Conservation (phyloP, 2,888 invertebrate species). For the Ommatoiulus sabulosus region DNA sequence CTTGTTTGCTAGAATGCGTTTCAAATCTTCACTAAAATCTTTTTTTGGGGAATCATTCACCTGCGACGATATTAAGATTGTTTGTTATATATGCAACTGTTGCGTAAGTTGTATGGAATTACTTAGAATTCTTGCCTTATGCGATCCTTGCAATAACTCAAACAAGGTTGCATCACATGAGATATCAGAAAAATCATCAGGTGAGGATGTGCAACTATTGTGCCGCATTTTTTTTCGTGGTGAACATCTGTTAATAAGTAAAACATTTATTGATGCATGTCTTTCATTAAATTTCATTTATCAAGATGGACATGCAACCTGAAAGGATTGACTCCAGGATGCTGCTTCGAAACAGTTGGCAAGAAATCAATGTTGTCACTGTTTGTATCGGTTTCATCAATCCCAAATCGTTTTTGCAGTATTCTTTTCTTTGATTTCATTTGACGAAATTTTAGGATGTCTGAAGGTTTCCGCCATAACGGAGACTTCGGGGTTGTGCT, state of each 20-base stretch:
- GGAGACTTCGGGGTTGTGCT: constrained; percentile 25
- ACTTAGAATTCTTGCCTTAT: not conserved
- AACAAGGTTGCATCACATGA: constrained; percentile 52
- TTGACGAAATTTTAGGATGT: constrained; percentile 45
- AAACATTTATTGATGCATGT: not conserved
- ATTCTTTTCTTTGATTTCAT: constrained; percentile 45
- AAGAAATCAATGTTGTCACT: not conserved
- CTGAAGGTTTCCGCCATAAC: constrained; percentile 54
- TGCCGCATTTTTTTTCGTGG: not conserved
- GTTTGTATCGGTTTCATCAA: not conserved
- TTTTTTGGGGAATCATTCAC: not conserved
- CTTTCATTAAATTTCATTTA: not conserved
- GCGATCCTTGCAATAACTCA: constrained; percentile 42
- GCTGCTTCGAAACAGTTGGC: not conserved
- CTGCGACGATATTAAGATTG: not conserved
- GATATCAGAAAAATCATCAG: not conserved
- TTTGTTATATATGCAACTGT: not conserved
- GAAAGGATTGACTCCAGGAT: constrained; percentile 42
- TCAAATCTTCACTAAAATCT: constrained; percentile 8
- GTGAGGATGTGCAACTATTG: not conserved
- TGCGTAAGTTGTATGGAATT: not conserved
- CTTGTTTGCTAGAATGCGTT: not conserved
- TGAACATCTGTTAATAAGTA: not conserved
- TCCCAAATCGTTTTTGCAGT: constrained; percentile 50
- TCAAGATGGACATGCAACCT: not conserved